A percentile compares a stretch with the other conserved stretches of the same genome.
These are phyloP conservation scores for Temnothorax curvispinosus DNA, from an alignment of 1,140 invertebrate species.

Conservation along the genomic window DNA sequence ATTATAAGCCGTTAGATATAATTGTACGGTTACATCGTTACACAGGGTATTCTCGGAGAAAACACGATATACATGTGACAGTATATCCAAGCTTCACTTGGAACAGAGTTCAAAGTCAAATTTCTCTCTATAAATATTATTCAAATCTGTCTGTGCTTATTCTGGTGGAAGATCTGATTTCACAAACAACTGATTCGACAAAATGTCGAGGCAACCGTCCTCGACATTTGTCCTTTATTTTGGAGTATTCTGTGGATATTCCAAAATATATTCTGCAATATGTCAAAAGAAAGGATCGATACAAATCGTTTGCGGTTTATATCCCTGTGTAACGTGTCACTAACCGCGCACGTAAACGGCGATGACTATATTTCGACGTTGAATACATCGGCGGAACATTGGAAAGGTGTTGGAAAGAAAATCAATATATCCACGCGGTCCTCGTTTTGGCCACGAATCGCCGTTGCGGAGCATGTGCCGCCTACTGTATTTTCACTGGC, in stretches of 20 bases:
- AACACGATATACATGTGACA: no score
- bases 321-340: conserved; percentile 16
- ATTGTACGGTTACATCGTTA: conserved; percentile 34
- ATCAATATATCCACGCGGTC: conserved; percentile 53
- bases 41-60: background rate
- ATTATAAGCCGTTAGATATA: conserved; percentile 35
- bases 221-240: background rate
- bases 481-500: conserved; percentile 37
- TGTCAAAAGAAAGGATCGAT: background rate
- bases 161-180: background rate
- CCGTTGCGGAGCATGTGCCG: conserved; percentile 12
- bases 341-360: background rate
- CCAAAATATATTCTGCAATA: background rate
- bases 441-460: conserved; percentile 34
- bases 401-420: conserved; percentile 32
- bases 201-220: background rate
- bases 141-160: background rate
- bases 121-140: background rate
- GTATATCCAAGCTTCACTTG: no score
- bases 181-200: background rate
- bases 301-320: conserved; percentile 5
- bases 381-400: conserved; percentile 14
- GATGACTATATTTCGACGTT: conserved; percentile 41
- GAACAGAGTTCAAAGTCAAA: background rate
- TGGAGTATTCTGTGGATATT: background rate